These are phyloP conservation scores for Tinea pellionella DNA, from an alignment of 2,888 invertebrate genomes.

Conservation along the genomic window DNA sequence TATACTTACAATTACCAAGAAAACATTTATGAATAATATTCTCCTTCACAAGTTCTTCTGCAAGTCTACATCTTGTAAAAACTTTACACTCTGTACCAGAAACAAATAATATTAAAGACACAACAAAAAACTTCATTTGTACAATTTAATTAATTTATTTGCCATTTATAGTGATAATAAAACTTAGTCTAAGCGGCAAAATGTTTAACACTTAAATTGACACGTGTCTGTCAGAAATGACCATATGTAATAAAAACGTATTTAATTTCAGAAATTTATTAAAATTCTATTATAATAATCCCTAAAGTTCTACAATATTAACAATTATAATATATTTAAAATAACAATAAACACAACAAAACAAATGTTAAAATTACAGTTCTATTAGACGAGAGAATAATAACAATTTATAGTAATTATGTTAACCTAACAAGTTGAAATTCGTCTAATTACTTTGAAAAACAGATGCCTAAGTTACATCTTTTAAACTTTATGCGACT, in stretches of 20 bases:
- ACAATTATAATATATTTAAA: no score
- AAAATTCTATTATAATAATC: no score
- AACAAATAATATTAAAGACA: constrained; percentile 13
- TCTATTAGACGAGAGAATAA: no score
- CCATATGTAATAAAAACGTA: background rate
- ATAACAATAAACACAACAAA: no score
- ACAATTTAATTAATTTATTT: background rate
- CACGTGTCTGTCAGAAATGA: background rate
- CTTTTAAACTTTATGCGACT: no score
- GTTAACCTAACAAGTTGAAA: no score
- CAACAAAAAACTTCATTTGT: constrained; percentile 14
- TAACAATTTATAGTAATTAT: no score
- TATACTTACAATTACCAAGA: constrained; percentile 40
- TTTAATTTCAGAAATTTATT: background rate
- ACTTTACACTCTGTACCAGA: constrained; percentile 23
- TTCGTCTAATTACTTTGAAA: no score
- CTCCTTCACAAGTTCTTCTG: constrained; percentile 27
- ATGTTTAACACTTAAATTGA: background rate
- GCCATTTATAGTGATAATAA: background rate
- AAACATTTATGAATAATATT: constrained; percentile 31
- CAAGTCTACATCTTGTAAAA: constrained; percentile 37
- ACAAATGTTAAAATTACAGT: no score
- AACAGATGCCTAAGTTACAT: no score
- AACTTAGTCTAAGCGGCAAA: background rate
- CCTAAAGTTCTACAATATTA: no score